Evolutionary conservation across 2,888 invertebrate species (phyloP), one percentile per base, ranked within the genome.

Genomic region (Luperina nickerlii): DNA sequence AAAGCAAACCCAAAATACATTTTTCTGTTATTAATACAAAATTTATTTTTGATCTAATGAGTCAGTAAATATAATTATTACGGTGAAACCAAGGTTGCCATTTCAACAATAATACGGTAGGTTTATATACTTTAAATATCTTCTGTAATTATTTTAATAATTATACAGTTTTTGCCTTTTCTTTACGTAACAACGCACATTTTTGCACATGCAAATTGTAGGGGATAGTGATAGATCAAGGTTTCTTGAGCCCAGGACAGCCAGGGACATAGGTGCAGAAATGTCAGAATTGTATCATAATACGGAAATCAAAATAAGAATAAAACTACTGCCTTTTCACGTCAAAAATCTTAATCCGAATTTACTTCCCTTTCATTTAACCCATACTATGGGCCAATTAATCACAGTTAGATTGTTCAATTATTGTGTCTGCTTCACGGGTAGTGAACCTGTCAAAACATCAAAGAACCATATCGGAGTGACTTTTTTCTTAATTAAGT

Each of bases 21-120:
- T 27, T 54, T 32, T 67, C 15, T 67, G 9, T 63, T 82, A 48
- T 27, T 15, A 42, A 48, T n/a, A 66, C 20, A 54, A 32, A 48
- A 11, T 11, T 65, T 65, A 38, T 5, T 65, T 65, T 80, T 67
- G 15, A 81, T 51, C 18, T 27, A 20, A 2, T 13, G 15, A 51
- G 24, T 68, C 27, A 57, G 24, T 57, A 38, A 48, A 45, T 27
- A 51, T 20, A 65, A 66, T 63, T 15, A 72, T 60, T 74, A 60
- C n/a, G 51, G 57, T 81, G 27, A 71, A 18, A 42, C 13, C 32
- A 72, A 83, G 70, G 62, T 78, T 38, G 20, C 1, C 5, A 42
- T 67, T 20, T 82, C 38, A 18, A n/a, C 24, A 73, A 65, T 18
- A 60, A 45, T 60, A 20, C 15, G 6, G 60, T 62, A 57, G 20